Base-by-base conservation (phyloP, 2,797 vertebrate genomes). In the Neoniphon sammara region DNA sequence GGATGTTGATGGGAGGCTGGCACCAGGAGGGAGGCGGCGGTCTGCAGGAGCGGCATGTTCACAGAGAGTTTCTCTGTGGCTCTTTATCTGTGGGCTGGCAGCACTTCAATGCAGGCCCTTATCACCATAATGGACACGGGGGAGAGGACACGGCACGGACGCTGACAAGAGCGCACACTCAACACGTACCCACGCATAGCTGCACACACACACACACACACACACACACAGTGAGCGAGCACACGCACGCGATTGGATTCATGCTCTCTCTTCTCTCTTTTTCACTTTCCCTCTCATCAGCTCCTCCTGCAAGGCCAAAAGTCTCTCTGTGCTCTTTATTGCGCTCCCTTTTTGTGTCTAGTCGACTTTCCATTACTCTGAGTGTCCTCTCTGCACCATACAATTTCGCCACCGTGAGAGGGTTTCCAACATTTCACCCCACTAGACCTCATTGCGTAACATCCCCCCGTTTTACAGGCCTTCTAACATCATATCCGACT, bases 31-130 rank as follows among this genome's bases (percentile, higher is more conserved):
- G 70, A 80, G 83, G 53, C 1, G 46, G 78, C 78, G 80, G 78
- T 86, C 85, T 80, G 74, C 72, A 73, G 75, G 73, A 77, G 89
- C 91, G 86, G 91, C 84, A 73, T 89, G 88, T 89, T 92, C 89
- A 91, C 90, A 92, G 86, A 86, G 78, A 84, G 46, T 75, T 85
- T 82, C 87, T 86, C 88, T 90, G 85, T 84, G 85, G 82, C 83
- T 86, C 88, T 91, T 92, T 92, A 93, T 94, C 93, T 93, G 84
- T 73, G 68, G 46, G 50, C 88, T 95, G 93, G 94, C 93, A 93
- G 70, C 64, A 88, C 91, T 92, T 94, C 94, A 95, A 78, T 93
- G 85, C 80, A 80, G 75, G 80, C 72, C 92, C 92, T 94, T 94
- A 94, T 94, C 94, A 73, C 58, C 84, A 84, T 93, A 92, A 94